Base-by-base conservation (phyloP, 2,113 vertebrate species). In the Sinocyclocheilus anophthalmus region DNA sequence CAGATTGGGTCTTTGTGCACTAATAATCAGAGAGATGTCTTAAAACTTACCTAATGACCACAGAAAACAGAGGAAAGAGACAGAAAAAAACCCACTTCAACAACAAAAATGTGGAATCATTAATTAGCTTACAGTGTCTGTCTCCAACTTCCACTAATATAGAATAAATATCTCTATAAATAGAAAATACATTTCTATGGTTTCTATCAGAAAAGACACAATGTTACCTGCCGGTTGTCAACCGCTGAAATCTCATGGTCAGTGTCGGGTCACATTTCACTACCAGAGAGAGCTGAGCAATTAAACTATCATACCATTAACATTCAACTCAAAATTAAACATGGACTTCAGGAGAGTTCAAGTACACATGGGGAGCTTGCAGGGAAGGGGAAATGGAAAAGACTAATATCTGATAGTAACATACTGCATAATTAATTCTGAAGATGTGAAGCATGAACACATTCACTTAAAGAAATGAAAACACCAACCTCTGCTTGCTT, bases 401-500 rank as follows among this genome's bases (percentile, higher is more conserved):
- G 37, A 37, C 55, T 39, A 83, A 77, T 57, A 78, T 76, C 42
- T 16, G 55, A 57, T 18, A 48, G 50, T 26, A 69, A 86, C 61
- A 37, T 70, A 55, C 26, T 77, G 14, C 59, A 75, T 75, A 73
- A 24, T 55, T 53, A 48, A 72, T 45, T 30, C 20, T 53, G 33
- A 42, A 73, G 78, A 84, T 59, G 26, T 80, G 67, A 83, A 45
- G 84, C 63, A 76, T 85, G 79, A 88, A 80, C 75, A 90, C 24
- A 81, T 88, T 87, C 53, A 92, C 75, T 57, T 77, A 84, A 90
- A 89, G 45, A 90, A 76, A 39, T 55, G 67, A 90, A 87, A 81
- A 91, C 84, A 98, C 98, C 94, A 96, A 99, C 97, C 98, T 99
- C 97, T 87, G 96, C 97, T 97, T 99, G 97, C 93, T 99, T 98